A percentile compares a stretch with the other conserved stretches of the same genome.
These are phyloP conservation scores for Ostrea edulis DNA, from an alignment of 1,140 invertebrate species.

Conservation along the genomic window DNA sequence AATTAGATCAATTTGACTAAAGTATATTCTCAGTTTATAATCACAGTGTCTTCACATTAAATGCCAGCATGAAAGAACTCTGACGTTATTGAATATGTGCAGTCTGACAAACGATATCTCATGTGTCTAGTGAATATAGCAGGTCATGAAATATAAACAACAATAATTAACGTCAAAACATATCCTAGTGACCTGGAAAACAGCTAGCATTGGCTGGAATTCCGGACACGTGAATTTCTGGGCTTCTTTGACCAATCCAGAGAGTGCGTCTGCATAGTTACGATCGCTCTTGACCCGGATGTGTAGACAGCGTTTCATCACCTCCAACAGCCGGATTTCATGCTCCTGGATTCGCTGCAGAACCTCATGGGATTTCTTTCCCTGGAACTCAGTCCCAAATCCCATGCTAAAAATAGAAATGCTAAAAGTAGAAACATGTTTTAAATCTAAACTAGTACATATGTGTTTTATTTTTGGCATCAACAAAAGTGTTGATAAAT, in stretches of 20 bases:
- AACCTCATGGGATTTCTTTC: constrained; percentile 87
- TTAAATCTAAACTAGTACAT: neutral
- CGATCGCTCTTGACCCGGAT: constrained; percentile 93
- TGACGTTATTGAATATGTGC: too few relatives aligned
- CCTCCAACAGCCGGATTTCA: constrained; percentile 92
- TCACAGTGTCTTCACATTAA: too few relatives aligned
- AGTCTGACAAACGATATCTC: too few relatives aligned
- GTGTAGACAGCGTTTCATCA: constrained; percentile 90
- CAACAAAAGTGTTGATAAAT: too few relatives aligned
- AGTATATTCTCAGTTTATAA: too few relatives aligned
- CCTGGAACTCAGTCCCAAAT: constrained; percentile 90
- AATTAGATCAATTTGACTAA: too few relatives aligned
- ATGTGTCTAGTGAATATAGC: too few relatives aligned
- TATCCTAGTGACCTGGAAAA: constrained; percentile 61
- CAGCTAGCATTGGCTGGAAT: constrained; percentile 57
- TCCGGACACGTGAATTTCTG: constrained; percentile 86
- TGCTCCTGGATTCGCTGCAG: constrained; percentile 92
- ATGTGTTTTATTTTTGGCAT: neutral
- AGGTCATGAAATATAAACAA: too few relatives aligned
- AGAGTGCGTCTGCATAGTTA: constrained; percentile 91
- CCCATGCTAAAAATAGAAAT: constrained; percentile 84
- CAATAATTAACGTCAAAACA: too few relatives aligned
- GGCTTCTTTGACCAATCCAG: constrained; percentile 88
- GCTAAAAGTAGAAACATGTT: neutral
- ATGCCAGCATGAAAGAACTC: too few relatives aligned